Evolutionary conservation across 2,797 vertebrate genomes (phyloP), one percentile per base, ranked within the genome.

Genomic region (Xenopus petersii): DNA sequence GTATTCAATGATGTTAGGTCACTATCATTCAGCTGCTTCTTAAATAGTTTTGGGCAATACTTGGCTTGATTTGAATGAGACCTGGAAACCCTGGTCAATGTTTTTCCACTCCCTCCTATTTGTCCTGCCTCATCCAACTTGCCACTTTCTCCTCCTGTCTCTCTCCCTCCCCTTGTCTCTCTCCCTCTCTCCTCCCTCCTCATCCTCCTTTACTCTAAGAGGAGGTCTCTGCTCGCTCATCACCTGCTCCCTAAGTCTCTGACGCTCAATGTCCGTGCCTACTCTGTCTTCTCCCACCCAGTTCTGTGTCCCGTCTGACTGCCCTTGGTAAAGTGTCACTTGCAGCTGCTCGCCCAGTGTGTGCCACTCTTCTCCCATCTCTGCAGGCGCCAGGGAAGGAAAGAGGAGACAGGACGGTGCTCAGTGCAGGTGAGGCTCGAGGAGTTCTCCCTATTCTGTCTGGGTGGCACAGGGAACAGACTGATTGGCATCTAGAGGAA

Each of bases 221-320:
- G 68, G 75, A 71, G 68, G 75, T 63, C 60, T 72, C 61, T 67
- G n/a, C 69, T 70, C 67, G 33, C 74, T 70, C 24, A 70, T 70
- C 68, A 51, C 42, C 63, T 65, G 75, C 33, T 71, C 75, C 33
- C 61, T 70, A 61, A 60, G 51, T 71, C 62, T 51, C 69, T 71
- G 55, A 61, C 64, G 55, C 54, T 72, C 54, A 51, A 67, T 63
- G 60, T 64, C 48, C 47, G 58, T 60, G 68, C 68, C 62, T 62
- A 60, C 62, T 59, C 66, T 33, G 26, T 58, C 64, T 30, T 54
- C 17, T 17, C 17, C 2, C 16, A n/a, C 63, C 46, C 15, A 36
- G 51, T 7, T 26, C 17, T 60, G 58, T 24, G 8, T 6, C 17
- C 58, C 9, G 21, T 60, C 58, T 26, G 17, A 3, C 58, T 60